Base-by-base conservation (phyloP, 2,797 vertebrate genomes). In the Acomys russatus region DNA sequence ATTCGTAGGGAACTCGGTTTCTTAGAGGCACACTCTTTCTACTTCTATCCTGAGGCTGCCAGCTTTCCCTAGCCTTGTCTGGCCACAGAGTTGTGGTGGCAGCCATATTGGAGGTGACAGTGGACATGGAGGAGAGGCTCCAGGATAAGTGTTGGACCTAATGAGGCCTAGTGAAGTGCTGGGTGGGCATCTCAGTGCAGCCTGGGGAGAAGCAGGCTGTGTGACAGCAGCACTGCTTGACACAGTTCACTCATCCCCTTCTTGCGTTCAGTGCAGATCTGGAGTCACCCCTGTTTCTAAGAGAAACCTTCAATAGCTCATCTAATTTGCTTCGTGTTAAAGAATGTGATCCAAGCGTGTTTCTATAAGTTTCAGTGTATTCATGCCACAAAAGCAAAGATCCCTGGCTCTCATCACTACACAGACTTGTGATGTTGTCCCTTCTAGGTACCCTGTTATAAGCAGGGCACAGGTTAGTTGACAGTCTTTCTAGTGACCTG, bases 401-500 rank as follows among this genome's bases (percentile, higher is more conserved):
- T 71, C 63, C 6, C 30, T 54, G 63, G 20, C 35, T 85, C 88
- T 88, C 35, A 28, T 28, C 4, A 78, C 63, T 17, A 12, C 0
- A 17, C 0, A 15, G 28, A 38, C 56, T 18, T 18, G 35, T 33
- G 35, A 23, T 17, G 64, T 70, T 0, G 28, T n/a, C 84, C 22
- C 35, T 90, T 77, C 54, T 15, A 8, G 30, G 38, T 9, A 74
- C 7, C 20, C 49, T 56, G 68, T 23, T 63, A n/a, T 77, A 74
- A 66, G 2, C 0, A 28, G 0, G 15, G 49, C 76, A 14, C 38
- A 30, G 49, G 2, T 51, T 18, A 80, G 76, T 0, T 77, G 76
- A 76, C 15, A 0, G 18, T 10, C 56, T 84, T 35, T 49, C 59
- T 17, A 63, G 20, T 56, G 22, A 8, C 51, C 38, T 56, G 22